Evolutionary conservation across 2,113 vertebrate genomes (phyloP), one percentile per base, ranked within the genome.

Genomic region (Syngnathus floridae): DNA sequence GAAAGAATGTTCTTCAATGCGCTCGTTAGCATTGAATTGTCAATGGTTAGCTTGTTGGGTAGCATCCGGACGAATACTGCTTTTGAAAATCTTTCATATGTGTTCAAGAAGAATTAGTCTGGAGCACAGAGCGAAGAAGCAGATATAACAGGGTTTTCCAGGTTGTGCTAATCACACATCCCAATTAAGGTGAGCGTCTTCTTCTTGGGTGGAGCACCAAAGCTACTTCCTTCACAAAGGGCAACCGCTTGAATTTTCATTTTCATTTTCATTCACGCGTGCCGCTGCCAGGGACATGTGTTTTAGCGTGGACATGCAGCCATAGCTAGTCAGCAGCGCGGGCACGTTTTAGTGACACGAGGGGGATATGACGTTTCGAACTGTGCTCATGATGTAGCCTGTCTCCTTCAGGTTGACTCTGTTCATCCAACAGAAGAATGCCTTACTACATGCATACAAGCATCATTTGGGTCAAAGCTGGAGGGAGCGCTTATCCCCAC

Each of bases 161-260:
- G 67, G 67, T 78, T 73, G 26, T 31, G 54, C 51, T 78, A 73
- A 72, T 82, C 71, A 73, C 75, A 76, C 64, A 26, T 75, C 57
- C 76, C 77, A 87, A 82, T 84, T 82, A 82, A 76, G 70, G 74
- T 69, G 75, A 52, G 54, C 65, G 36, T 80, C 68, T 65, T 75
- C 63, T 52, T 75, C 73, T 13, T 16, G 26, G 5, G 65, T 73
- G 63, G 72, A 62, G 74, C 73, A 72, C 71, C n/a, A 56, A 37
- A 45, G 69, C 73, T 73, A 64, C 79, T 6, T 40, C 35, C 2
- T 64, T 46, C 78, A 71, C 65, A 62, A 65, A 71, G 71, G 75
- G 73, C 65, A 3, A 72, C 65, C 66, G 80, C 80, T 80, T 83
- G 74, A 82, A 80, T 84, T 80, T 77, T 66, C 43, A 81, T 81